A percentile compares a stretch with the other conserved stretches of the same genome.
These are phyloP conservation scores for Zaprionus bogoriensis DNA, from an alignment of 2,888 invertebrate genomes.

Conservation along the genomic window DNA sequence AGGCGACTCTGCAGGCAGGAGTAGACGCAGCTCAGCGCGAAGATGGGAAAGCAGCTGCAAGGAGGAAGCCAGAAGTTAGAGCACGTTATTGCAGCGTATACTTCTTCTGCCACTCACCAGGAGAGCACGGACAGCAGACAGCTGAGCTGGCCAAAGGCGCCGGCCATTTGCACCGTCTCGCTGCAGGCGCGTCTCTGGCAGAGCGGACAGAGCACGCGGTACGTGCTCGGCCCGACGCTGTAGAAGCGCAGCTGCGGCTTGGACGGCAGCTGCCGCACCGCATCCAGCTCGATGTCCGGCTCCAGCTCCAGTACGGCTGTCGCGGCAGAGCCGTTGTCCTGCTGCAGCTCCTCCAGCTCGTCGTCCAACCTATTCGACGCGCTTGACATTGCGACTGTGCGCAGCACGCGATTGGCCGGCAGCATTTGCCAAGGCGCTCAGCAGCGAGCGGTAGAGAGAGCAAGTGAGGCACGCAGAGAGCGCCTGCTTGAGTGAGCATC, in stretches of 20 bases:
- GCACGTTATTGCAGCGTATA: not conserved
- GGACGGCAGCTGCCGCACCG: not conserved
- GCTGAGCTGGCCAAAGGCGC: slow-evolving; percentile 73
- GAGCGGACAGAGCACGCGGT: slow-evolving; percentile 76
- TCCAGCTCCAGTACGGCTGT: slow-evolving; percentile 48
- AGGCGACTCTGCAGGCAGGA: slow-evolving; percentile 78
- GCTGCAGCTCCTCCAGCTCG: slow-evolving; percentile 47
- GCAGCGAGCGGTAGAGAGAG: slow-evolving; percentile 1
- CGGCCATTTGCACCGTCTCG: slow-evolving; percentile 75
- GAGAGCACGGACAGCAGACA: slow-evolving; percentile 74
- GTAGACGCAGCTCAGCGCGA: slow-evolving; percentile 78
- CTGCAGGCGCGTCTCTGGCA: slow-evolving; percentile 72
- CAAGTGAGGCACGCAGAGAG: slow-evolving; percentile 16
- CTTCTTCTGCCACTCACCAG: slow-evolving; percentile 58
- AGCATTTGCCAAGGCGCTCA: not conserved
- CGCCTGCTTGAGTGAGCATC: not conserved
- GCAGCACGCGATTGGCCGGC: not conserved
- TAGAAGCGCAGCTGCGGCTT: slow-evolving; percentile 78
- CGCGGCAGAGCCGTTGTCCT: slow-evolving; percentile 44
- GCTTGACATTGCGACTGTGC: slow-evolving; percentile 62
- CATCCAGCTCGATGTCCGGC: not conserved
- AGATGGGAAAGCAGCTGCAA: slow-evolving; percentile 81
- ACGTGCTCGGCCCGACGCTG: slow-evolving; percentile 78
- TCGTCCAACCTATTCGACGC: slow-evolving; percentile 69
- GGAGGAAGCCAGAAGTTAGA: not conserved